phyloP scores from a whole-genome alignment of 2,797 vertebrate species.

The Lepus oiostolus region DNA sequence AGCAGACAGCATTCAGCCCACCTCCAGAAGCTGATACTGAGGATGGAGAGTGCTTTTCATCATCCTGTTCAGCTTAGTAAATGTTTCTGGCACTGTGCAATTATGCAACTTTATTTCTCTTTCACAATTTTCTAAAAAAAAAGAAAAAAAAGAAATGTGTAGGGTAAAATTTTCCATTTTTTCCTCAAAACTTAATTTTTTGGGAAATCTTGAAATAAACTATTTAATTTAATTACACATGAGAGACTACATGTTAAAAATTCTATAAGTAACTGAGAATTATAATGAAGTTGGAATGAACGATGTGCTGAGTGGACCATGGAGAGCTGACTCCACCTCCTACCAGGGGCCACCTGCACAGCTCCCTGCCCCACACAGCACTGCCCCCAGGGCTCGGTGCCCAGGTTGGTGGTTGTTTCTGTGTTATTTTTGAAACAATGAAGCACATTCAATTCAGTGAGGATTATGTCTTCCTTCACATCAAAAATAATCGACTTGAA shows the following conservation, averaged over 20 bases:
- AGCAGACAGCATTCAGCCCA: neutral
- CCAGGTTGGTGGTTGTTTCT: neutral
- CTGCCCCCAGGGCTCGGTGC: too few relatives aligned
- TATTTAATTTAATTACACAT: constrained; percentile 23
- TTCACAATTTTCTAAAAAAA: constrained; percentile 52
- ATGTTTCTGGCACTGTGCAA: neutral
- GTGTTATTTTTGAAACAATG: neutral
- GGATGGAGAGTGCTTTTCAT: neutral
- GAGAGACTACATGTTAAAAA: constrained; percentile 11
- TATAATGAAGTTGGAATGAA: neutral
- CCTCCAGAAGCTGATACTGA: constrained; percentile 31
- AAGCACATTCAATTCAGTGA: neutral
- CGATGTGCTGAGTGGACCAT: too few relatives aligned
- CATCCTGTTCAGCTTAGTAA: neutral
- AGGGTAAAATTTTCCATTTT: neutral
- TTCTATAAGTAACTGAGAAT: neutral
- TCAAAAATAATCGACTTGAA: neutral
- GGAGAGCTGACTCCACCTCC: too few relatives aligned
- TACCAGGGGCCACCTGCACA: too few relatives aligned
- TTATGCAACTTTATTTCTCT: neutral
- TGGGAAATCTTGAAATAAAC: neutral
- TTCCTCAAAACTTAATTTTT: neutral
- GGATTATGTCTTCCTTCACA: rapidly evolving
- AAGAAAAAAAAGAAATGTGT: neutral
- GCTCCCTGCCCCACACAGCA: too few relatives aligned